Conservation (phyloP, 2,888 invertebrate species). For the Melanchra persicariae region DNA sequence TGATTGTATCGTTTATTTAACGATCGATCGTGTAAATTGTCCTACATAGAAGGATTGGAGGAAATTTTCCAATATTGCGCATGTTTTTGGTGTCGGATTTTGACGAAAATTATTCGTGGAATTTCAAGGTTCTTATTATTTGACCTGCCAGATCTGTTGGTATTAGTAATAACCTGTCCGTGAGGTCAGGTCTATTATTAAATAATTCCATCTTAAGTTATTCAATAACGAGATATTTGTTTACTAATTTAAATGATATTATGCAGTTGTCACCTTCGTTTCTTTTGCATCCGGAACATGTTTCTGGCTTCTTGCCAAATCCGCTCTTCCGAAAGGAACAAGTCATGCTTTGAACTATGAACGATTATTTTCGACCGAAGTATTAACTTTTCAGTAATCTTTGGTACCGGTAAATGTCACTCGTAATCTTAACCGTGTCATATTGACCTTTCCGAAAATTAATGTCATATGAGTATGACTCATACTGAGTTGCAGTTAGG, state of each 20-base stretch:
- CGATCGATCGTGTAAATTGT: conserved; percentile 43
- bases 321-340: conserved; percentile 39
- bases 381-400: conserved; percentile 8
- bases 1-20: conserved; percentile 45
- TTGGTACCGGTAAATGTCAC: conserved; percentile 24
- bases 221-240: conserved; percentile 36
- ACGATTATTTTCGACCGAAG: background rate
- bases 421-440: conserved; percentile 1
- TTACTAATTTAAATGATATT: conserved; percentile 47
- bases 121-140: conserved; percentile 47
- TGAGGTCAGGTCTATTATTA: conserved; percentile 43
- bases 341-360: conserved; percentile 32
- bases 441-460: conserved; percentile 7
- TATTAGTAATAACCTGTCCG: conserved; percentile 50
- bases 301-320: conserved; percentile 48
- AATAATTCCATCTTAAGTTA: conserved; percentile 35
- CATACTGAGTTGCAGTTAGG: background rate
- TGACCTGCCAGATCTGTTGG: conserved; percentile 33
- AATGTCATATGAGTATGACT: conserved; percentile 20
- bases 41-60: conserved; percentile 23
- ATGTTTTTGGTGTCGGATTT: conserved; percentile 26
- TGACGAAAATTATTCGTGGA: conserved; percentile 47
- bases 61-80: conserved; percentile 35
- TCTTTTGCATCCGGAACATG: conserved; percentile 45
- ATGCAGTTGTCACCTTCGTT: conserved; percentile 33